Conservation (phyloP, 1,140 invertebrate genomes). For the Wiebesia pumilae region DNA sequence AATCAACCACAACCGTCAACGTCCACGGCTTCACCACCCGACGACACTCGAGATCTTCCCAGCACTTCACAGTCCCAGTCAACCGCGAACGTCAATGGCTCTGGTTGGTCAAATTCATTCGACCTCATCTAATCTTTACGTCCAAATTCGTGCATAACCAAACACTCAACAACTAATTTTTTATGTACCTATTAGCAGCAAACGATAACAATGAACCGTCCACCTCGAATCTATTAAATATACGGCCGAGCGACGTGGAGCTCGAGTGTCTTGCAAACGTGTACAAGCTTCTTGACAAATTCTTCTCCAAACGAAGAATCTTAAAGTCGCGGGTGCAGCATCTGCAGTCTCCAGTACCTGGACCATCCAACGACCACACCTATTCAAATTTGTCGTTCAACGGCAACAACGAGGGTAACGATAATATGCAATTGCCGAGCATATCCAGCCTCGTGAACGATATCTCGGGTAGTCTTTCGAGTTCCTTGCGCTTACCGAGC, state of each 20-base stretch:
- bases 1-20: slow-evolving; percentile 52
- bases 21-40: slow-evolving; percentile 8
- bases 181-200: background rate
- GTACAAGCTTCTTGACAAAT: slow-evolving; percentile 24
- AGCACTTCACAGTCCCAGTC: slow-evolving; percentile 13
- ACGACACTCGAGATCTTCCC: slow-evolving; percentile 16
- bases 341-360: background rate
- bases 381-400: slow-evolving; percentile 60
- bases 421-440: slow-evolving; percentile 56
- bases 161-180: background rate
- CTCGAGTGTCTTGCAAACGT: slow-evolving; percentile 48
- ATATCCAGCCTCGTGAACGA: slow-evolving; percentile 58
- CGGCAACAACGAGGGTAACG: slow-evolving; percentile 24
- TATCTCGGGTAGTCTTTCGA: slow-evolving; percentile 48
- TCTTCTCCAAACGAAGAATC: slow-evolving; percentile 2
- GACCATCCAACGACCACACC: slow-evolving; percentile 61
- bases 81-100: background rate
- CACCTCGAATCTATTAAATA: slow-evolving; percentile 51
- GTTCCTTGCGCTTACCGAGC: slow-evolving; percentile 8
- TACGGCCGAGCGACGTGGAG: slow-evolving; percentile 55
- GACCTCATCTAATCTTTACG: too few species aligned
- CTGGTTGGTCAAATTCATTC: slow-evolving; percentile 14
- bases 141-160: too few species aligned
- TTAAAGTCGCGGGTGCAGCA: background rate
- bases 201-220: slow-evolving; percentile 38